Evolutionary conservation across 1,140 invertebrate genomes (phyloP).

Genomic region (Drosophila lini): DNA sequence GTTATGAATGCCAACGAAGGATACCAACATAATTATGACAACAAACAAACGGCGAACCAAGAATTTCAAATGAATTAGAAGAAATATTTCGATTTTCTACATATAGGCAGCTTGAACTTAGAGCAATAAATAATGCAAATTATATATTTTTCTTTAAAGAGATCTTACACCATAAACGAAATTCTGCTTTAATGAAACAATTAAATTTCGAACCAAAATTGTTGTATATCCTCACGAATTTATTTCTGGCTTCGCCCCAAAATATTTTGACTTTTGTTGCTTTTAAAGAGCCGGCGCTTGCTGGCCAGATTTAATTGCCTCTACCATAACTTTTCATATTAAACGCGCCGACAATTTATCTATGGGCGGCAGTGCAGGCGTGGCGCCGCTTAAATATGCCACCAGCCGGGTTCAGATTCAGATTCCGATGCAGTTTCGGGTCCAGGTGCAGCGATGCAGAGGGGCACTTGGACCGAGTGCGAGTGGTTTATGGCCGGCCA

Average conservation of each 20-base stretch:
- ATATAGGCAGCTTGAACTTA: background rate
- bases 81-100: background rate
- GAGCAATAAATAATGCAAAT: no score
- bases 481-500: slow-evolving; percentile 66
- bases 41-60: slow-evolving; percentile 13
- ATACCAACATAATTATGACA: slow-evolving; percentile 52
- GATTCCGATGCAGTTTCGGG: slow-evolving; percentile 38
- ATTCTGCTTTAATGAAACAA: background rate
- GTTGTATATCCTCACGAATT: background rate
- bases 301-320: slow-evolving; percentile 60
- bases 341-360: slow-evolving; percentile 74
- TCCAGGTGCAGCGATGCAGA: slow-evolving; percentile 22
- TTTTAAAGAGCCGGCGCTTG: slow-evolving; percentile 38
- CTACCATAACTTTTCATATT: slow-evolving; percentile 77
- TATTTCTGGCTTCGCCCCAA: slow-evolving; percentile 10
- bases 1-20: slow-evolving; percentile 59
- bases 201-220: background rate
- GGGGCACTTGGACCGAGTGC: slow-evolving; percentile 24
- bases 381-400: slow-evolving; percentile 75
- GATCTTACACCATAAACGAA: background rate
- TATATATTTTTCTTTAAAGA: no score
- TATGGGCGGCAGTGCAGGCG: slow-evolving; percentile 65
- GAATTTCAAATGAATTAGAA: background rate
- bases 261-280: slow-evolving; percentile 23
- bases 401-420: slow-evolving; percentile 51